These are phyloP conservation scores for Pseudobourletiella spinata DNA, from an alignment of 1,140 invertebrate genomes.

Conservation along the genomic window DNA sequence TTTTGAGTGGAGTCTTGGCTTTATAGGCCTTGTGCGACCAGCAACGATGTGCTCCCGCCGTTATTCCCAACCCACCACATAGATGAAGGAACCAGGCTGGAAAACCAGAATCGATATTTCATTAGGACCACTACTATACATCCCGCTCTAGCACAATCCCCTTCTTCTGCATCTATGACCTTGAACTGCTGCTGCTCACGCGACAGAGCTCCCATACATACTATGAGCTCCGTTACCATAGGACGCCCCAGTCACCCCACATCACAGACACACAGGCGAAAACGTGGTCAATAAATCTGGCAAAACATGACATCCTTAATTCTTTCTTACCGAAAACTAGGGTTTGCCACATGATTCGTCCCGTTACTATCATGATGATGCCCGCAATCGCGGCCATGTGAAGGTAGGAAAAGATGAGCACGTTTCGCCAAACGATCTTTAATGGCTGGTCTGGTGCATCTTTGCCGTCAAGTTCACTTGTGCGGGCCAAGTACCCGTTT, in stretches of 20 bases:
- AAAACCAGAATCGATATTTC: background rate
- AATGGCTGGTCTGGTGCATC: background rate
- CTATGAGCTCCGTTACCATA: too few relatives aligned
- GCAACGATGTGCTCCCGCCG: slow-evolving; percentile 77
- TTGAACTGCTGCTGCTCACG: too few relatives aligned
- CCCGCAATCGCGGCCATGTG: slow-evolving; percentile 34
- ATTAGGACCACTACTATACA: too few relatives aligned
- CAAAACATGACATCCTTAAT: too few relatives aligned
- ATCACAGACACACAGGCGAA: too few relatives aligned
- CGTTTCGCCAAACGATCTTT: slow-evolving; percentile 38
- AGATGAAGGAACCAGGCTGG: slow-evolving; percentile 35
- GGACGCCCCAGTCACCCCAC: too few relatives aligned
- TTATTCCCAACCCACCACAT: slow-evolving; percentile 58
- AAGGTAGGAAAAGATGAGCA: slow-evolving; percentile 32
- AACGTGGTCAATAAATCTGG: too few relatives aligned
- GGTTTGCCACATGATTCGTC: slow-evolving; percentile 34
- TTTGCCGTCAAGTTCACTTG: background rate
- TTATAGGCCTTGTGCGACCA: slow-evolving; percentile 84
- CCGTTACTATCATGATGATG: slow-evolving; percentile 27
- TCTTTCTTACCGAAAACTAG: slow-evolving; percentile 34
- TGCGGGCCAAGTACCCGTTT: background rate
- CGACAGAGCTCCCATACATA: too few relatives aligned
- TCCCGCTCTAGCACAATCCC: too few relatives aligned
- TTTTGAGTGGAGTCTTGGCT: slow-evolving; percentile 65
- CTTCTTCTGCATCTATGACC: too few relatives aligned